These are phyloP conservation scores for Hirtodrosophila duncani DNA, from an alignment of 2,888 invertebrate genomes.

Conservation along the genomic window DNA sequence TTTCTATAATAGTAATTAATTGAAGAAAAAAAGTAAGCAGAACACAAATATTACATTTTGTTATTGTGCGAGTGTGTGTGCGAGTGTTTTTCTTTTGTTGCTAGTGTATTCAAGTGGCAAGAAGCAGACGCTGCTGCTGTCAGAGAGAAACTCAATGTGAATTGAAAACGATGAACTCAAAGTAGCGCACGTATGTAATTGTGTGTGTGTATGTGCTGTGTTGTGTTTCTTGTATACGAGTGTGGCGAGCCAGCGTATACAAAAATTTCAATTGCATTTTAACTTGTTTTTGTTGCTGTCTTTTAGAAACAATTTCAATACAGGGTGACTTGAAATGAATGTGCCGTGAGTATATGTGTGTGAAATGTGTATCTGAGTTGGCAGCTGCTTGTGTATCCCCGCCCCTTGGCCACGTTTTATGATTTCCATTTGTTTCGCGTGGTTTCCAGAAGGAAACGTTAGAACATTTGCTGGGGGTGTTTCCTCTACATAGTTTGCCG, in stretches of 20 bases:
- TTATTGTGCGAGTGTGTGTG: conserved; percentile 15
- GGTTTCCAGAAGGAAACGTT: conserved; percentile 1
- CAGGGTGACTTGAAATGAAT: no score
- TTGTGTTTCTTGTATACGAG: conserved; percentile 23
- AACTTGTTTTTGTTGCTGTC: conserved; percentile 34
- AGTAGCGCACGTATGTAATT: conserved; percentile 59
- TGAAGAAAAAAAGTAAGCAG: conserved; percentile 55
- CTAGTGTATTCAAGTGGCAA: conserved; percentile 21
- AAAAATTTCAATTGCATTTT: conserved; percentile 59
- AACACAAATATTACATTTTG: conserved; percentile 27
- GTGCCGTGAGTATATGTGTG: no score
- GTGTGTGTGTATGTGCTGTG: conserved; percentile 5
- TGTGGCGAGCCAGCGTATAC: conserved; percentile 7
- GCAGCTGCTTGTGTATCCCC: not conserved
- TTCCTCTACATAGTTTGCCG: conserved; percentile 29
- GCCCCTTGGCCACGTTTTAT: not conserved
- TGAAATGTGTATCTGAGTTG: not conserved
- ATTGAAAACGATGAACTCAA: conserved; percentile 73
- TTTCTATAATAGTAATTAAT: conserved; percentile 42
- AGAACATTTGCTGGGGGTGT: conserved; percentile 17
- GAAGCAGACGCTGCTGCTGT: conserved; percentile 24
- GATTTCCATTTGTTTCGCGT: conserved; percentile 13
- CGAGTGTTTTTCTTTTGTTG: conserved; percentile 34
- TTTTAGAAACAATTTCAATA: conserved; percentile 22
- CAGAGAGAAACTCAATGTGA: conserved; percentile 67